Conservation (phyloP, 2,797 vertebrate species). For the Lepus townsendii region DNA sequence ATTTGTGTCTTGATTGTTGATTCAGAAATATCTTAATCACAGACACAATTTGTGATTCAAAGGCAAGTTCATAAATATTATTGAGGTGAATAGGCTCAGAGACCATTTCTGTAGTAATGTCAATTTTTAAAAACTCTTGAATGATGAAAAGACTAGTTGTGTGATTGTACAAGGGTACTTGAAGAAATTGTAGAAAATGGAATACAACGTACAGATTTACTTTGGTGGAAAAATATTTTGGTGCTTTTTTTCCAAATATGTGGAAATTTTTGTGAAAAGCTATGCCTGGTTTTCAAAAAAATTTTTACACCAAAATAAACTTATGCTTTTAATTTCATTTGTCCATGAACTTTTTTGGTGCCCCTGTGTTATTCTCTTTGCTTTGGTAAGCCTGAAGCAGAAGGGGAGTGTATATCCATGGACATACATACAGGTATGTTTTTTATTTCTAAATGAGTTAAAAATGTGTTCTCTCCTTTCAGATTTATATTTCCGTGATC, state of each 20-base stretch:
- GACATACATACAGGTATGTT: not conserved
- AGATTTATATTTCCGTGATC: not conserved
- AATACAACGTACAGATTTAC: too few species aligned
- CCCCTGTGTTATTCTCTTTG: not conserved
- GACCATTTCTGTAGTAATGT: slow-evolving; percentile 20
- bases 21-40: slow-evolving; percentile 44
- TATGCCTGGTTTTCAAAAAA: too few species aligned
- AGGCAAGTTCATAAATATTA: slow-evolving; percentile 12
- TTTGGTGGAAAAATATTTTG: too few species aligned
- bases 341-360: too few species aligned
- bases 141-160: not conserved
- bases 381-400: not conserved
- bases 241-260: too few species aligned
- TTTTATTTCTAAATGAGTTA: not conserved
- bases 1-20: not conserved
- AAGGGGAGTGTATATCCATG: not conserved
- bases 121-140: slow-evolving; percentile 22
- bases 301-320: too few species aligned
- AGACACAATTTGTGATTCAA: not conserved
- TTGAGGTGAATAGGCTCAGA: not conserved
- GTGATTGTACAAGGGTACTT: not conserved
- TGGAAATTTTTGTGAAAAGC: too few species aligned
- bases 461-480: not conserved
- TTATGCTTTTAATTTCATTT: too few species aligned
- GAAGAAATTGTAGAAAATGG: too few species aligned